phyloP scores from a whole-genome alignment of 1,140 invertebrate species.

The Orchestia grillus region DNA sequence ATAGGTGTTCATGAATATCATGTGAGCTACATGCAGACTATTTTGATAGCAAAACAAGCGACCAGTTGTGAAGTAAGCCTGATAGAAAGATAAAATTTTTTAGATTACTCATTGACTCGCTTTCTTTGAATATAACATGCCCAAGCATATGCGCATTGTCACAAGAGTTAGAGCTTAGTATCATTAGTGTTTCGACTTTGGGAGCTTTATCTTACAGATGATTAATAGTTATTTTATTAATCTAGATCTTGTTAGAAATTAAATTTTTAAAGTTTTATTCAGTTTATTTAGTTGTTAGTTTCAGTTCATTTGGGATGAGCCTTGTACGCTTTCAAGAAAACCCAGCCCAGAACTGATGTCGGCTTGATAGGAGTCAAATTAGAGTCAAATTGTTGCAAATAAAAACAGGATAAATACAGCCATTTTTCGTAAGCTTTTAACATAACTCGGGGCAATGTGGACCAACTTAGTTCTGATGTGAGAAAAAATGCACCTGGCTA shows the following conservation, averaged over 20 bases:
- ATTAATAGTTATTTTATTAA: background rate
- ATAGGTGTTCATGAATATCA: background rate
- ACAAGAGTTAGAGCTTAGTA: background rate
- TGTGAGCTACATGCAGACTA: background rate
- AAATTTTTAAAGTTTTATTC: too few relatives aligned
- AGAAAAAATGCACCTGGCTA: background rate
- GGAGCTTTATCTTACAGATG: background rate
- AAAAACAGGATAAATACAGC: background rate
- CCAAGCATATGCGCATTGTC: background rate
- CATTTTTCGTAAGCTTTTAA: background rate
- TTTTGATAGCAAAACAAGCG: background rate
- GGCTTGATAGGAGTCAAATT: background rate
- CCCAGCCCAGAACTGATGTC: too few relatives aligned
- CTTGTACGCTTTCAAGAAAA: too few relatives aligned
- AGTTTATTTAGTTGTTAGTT: too few relatives aligned
- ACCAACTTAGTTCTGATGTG: too few relatives aligned
- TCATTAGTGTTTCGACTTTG: background rate
- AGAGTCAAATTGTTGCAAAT: background rate
- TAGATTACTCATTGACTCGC: background rate
- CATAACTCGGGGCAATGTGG: background rate
- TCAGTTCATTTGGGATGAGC: too few relatives aligned
- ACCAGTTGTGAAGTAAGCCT: background rate
- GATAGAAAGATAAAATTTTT: background rate
- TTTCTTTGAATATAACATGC: background rate
- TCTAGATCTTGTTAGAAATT: background rate